A percentile compares a stretch with the other conserved stretches of the same genome.
These are phyloP conservation scores for Trematomus loennbergii DNA, from an alignment of 2,113 vertebrate genomes.

Conservation along the genomic window DNA sequence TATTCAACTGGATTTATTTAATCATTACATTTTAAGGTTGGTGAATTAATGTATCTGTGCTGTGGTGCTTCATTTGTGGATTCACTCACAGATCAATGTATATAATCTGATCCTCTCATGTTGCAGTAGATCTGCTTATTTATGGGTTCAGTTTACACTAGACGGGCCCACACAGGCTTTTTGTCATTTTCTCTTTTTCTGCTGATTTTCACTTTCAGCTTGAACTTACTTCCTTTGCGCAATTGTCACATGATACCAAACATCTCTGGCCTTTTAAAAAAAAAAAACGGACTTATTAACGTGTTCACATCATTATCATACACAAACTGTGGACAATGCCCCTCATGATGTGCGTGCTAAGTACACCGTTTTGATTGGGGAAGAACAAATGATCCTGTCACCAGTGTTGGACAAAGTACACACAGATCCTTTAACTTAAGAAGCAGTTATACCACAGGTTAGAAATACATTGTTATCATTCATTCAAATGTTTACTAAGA, in stretches of 20 bases:
- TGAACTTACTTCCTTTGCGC: not conserved
- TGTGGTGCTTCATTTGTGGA: not conserved
- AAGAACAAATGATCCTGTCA: not conserved
- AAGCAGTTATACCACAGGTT: too few relatives aligned
- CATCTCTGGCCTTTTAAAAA: constrained; percentile 8
- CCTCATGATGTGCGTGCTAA: not conserved
- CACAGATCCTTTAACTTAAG: too few relatives aligned
- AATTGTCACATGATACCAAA: constrained; percentile 35
- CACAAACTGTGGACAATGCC: not conserved
- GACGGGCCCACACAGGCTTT: too few relatives aligned
- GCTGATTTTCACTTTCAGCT: constrained; percentile 18
- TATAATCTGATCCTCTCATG: constrained; percentile 7
- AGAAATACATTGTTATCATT: not conserved
- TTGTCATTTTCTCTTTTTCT: not conserved
- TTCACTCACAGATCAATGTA: not conserved
- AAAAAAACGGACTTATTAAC: not conserved
- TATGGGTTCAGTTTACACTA: constrained; percentile 15
- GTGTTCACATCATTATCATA: not conserved
- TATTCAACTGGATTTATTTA: not conserved
- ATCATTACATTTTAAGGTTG: too few relatives aligned
- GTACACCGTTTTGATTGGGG: constrained; percentile 4
- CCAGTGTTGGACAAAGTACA: too few relatives aligned
- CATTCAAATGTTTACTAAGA: too few relatives aligned
- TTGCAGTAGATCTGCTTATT: not conserved
- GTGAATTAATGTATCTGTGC: not conserved